phyloP scores from a whole-genome alignment of 2,797 vertebrate genomes.

The Phataginus tricuspis region DNA sequence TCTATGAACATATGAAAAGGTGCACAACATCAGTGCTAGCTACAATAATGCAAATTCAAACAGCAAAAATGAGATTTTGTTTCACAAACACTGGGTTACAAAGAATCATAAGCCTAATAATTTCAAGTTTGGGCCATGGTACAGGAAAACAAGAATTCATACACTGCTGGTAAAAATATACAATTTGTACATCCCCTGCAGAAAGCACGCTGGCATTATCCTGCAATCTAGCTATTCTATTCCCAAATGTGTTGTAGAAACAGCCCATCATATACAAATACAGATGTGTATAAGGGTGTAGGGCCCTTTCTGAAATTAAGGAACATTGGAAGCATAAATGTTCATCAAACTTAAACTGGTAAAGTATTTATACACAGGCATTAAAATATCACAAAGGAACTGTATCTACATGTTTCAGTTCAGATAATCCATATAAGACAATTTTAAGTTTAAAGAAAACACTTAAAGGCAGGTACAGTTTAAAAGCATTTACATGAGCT shows the following conservation, averaged over 20 bases:
- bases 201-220: neutral
- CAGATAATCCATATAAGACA: neutral
- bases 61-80: neutral
- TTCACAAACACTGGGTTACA: neutral
- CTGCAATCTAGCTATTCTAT: neutral
- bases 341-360: neutral
- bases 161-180: neutral
- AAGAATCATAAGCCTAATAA: neutral
- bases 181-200: neutral
- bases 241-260: neutral
- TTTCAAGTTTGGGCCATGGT: neutral
- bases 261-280: neutral
- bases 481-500: neutral
- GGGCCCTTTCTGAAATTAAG: neutral
- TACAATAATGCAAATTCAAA: neutral
- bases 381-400: neutral
- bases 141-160: neutral
- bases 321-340: neutral
- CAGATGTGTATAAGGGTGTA: neutral
- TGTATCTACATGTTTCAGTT: neutral
- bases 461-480: neutral
- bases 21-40: neutral
- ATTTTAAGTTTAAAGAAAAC: neutral
- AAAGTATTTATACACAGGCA: neutral
- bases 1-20: neutral